phyloP scores from a whole-genome alignment of 2,888 invertebrate genomes.

The Portevinia maculata region DNA sequence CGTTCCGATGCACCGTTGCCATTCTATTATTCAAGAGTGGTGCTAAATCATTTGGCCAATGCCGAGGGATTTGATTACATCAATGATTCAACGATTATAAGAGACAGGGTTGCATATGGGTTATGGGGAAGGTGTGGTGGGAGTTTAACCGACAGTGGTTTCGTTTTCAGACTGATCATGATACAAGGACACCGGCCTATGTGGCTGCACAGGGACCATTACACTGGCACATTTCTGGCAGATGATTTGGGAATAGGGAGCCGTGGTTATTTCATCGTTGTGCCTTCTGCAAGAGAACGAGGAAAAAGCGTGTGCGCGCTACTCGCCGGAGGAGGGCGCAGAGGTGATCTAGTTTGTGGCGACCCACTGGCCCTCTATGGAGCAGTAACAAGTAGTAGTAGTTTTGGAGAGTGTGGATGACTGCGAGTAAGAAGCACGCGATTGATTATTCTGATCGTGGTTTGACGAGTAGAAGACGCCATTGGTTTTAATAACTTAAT shows the following conservation, averaged over 20 bases:
- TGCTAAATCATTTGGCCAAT: conserved; percentile 94
- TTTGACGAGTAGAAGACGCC: too few relatives aligned
- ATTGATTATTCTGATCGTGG: too few relatives aligned
- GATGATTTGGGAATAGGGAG: conserved; percentile 99
- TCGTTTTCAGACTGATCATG: conserved; percentile 93
- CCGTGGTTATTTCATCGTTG: conserved; percentile 95
- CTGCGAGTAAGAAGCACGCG: too few relatives aligned
- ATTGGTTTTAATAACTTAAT: too few relatives aligned
- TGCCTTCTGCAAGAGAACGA: conserved; percentile 97
- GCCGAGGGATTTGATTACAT: conserved; percentile 96
- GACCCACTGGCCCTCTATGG: too few relatives aligned
- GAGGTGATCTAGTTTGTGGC: too few relatives aligned
- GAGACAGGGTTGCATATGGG: conserved; percentile 80
- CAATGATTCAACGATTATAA: conserved; percentile 98
- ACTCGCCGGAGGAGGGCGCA: conserved; percentile 99
- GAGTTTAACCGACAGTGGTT: conserved; percentile 64
- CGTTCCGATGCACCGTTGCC: conserved; percentile 94
- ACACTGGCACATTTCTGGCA: conserved; percentile 99
- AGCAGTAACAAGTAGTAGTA: too few relatives aligned
- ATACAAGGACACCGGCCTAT: conserved; percentile 98
- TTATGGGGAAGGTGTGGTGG: conserved; percentile 43
- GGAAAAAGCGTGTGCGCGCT: conserved; percentile 96
- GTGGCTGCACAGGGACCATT: conserved; percentile 98
- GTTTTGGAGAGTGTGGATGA: too few relatives aligned
- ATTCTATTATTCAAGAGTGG: conserved; percentile 97